phyloP scores from a whole-genome alignment of 2,888 invertebrate genomes.

The Cryptocephalus moraei region DNA sequence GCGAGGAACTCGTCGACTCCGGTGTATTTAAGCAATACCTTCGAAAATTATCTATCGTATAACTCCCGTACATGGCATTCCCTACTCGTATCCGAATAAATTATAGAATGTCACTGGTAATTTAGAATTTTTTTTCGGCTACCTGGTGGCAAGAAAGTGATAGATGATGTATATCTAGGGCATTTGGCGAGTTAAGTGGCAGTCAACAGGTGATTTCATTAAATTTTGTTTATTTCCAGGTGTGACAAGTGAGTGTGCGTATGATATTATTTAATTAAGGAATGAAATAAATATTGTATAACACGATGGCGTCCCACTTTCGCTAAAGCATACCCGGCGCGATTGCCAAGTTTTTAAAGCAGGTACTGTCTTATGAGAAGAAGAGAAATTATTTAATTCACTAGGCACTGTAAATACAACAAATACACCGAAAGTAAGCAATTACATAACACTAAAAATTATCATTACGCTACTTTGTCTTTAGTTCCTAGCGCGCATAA shows the following conservation, averaged over 20 bases:
- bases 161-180: no score
- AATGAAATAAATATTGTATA: constrained; percentile 22
- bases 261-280: constrained; percentile 18
- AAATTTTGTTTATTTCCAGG: constrained; percentile 11
- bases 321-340: constrained; percentile 13
- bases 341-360: constrained; percentile 3
- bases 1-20: no score
- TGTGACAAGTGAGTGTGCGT: constrained; percentile 11
- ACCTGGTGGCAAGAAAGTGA: no score
- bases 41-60: no score
- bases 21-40: no score
- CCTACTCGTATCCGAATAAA: no score
- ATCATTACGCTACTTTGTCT: no score
- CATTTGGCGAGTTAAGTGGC: not conserved
- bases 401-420: not conserved
- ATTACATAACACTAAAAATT: no score
- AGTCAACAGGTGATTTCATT: constrained; percentile 5
- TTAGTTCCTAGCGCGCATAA: no score
- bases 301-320: constrained; percentile 23
- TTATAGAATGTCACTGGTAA: no score
- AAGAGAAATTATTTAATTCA: not conserved
- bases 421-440: not conserved
- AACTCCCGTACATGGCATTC: no score
- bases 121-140: no score
- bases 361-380: not conserved